phyloP scores from a whole-genome alignment of 2,888 invertebrate genomes.

The Lamproptera curius region DNA sequence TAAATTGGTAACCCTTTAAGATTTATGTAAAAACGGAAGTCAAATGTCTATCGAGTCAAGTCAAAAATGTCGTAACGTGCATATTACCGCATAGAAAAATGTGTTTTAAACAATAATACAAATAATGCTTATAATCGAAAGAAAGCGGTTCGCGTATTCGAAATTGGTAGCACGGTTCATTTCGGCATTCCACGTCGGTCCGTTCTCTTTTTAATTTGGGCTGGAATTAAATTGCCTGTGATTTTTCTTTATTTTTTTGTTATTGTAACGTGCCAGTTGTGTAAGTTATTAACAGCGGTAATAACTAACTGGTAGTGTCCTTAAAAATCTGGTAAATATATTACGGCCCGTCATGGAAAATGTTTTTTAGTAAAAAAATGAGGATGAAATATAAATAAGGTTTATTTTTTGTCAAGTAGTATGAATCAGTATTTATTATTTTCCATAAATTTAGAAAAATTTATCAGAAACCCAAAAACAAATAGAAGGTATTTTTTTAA shows the following conservation, averaged over 20 bases:
- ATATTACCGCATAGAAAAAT: constrained; percentile 30
- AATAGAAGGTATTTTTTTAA: too few species aligned
- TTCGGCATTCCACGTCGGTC: constrained; percentile 62
- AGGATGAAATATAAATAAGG: too few species aligned
- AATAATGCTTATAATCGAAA: constrained; percentile 44
- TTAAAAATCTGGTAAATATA: too few species aligned
- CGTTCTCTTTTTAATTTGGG: constrained; percentile 64
- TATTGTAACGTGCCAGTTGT: constrained; percentile 25
- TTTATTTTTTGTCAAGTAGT: too few species aligned
- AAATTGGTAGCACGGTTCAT: constrained; percentile 63
- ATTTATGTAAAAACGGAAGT: constrained; percentile 44
- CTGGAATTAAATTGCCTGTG: constrained; percentile 63
- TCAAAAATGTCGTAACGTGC: constrained; percentile 28
- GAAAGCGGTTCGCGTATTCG: constrained; percentile 48
- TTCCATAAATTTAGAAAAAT: too few species aligned
- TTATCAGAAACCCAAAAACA: too few species aligned
- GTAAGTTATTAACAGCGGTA: constrained; percentile 21
- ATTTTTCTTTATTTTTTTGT: constrained; percentile 61
- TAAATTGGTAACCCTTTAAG: constrained; percentile 23
- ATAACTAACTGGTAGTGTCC: too few species aligned
- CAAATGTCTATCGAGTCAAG: constrained; percentile 26
- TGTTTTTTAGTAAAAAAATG: too few species aligned
- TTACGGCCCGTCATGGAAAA: too few species aligned
- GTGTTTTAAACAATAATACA: constrained; percentile 33
- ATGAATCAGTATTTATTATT: too few species aligned